These are phyloP conservation scores for Pterois miles DNA, from an alignment of 2,797 vertebrate genomes.

Conservation along the genomic window DNA sequence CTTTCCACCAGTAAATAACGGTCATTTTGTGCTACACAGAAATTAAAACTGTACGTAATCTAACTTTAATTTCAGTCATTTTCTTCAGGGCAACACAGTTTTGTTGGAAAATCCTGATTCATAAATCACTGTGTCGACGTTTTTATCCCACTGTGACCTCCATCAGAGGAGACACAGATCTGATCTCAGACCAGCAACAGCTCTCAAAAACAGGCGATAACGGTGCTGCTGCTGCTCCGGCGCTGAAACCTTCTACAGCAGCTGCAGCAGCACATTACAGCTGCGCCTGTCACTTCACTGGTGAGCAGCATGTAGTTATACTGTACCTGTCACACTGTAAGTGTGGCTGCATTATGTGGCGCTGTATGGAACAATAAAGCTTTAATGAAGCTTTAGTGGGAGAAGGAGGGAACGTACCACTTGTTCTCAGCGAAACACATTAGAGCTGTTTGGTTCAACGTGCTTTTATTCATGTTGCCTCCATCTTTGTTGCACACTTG, in stretches of 20 bases:
- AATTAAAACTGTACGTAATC: neutral
- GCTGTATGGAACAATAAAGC: slow-evolving; percentile 41
- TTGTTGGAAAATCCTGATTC: neutral
- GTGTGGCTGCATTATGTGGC: neutral
- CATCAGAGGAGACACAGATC: neutral
- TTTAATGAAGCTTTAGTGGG: slow-evolving; percentile 50
- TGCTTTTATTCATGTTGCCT: neutral
- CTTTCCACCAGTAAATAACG: neutral
- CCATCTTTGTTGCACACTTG: no score
- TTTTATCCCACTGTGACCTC: neutral
- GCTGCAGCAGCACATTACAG: neutral
- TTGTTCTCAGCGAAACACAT: slow-evolving; percentile 3
- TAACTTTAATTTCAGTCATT: neutral
- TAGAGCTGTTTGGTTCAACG: neutral
- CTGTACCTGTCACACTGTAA: neutral
- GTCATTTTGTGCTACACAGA: neutral
- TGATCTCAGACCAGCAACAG: neutral
- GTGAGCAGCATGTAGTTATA: neutral
- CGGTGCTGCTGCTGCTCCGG: neutral
- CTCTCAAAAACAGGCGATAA: neutral
- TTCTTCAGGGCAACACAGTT: no score
- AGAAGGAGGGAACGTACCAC: neutral
- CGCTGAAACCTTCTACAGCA: neutral
- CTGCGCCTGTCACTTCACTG: slow-evolving; percentile 13
- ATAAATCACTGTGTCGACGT: neutral